Conservation (phyloP, 2,797 vertebrate genomes). For the Myripristis murdjan region DNA sequence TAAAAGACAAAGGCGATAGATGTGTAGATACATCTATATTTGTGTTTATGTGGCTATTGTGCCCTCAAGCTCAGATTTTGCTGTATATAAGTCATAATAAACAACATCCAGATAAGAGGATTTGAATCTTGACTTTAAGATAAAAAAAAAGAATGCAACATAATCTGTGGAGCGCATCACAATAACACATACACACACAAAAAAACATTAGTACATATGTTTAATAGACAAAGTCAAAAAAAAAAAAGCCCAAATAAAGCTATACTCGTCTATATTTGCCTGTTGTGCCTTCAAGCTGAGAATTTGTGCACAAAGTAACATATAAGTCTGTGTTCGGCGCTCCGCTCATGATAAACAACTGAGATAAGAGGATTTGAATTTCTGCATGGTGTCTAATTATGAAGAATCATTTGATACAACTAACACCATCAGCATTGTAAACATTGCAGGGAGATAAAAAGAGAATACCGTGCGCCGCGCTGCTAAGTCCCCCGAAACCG, state of each 20-base stretch:
- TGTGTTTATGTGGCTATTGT: background rate
- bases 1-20: background rate
- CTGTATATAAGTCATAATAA: background rate
- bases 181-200: no score
- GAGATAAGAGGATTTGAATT: constrained; percentile 71
- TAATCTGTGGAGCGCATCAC: no score
- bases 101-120: no score
- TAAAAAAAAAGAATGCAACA: no score
- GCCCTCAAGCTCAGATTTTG: constrained; percentile 10
- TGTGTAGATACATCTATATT: background rate
- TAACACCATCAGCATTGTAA: constrained; percentile 70
- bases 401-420: constrained; percentile 73
- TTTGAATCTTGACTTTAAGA: no score
- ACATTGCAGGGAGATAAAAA: constrained; percentile 73
- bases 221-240: constrained; percentile 20
- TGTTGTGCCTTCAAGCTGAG: constrained; percentile 45
- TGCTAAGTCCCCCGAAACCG: constrained; percentile 66
- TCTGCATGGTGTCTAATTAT: constrained; percentile 74
- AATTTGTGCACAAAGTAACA: constrained; percentile 21
- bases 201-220: no score
- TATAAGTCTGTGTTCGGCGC: constrained; percentile 20
- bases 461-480: constrained; percentile 71
- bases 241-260: constrained; percentile 34
- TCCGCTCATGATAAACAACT: constrained; percentile 63
- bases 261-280: constrained; percentile 19